These are phyloP conservation scores for Bucco capensis DNA, from an alignment of 2,113 vertebrate genomes.

Conservation along the genomic window DNA sequence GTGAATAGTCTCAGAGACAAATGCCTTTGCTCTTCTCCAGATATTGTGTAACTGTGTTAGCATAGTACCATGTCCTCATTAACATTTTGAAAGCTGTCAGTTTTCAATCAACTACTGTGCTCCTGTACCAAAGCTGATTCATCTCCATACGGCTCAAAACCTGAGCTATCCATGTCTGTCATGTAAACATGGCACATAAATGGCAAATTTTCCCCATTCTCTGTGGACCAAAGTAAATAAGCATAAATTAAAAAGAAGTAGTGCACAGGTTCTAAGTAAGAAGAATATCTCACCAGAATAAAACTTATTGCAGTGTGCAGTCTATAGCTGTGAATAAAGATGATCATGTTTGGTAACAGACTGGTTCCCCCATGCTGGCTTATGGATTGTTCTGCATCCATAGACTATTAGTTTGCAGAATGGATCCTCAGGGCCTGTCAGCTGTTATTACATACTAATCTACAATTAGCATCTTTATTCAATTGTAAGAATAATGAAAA, in stretches of 20 bases:
- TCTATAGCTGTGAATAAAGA: background rate
- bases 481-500: background rate
- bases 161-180: background rate
- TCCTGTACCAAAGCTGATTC: background rate
- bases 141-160: background rate
- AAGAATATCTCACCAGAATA: background rate
- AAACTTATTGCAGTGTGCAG: background rate
- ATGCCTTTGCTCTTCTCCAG: background rate
- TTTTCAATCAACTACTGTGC: background rate
- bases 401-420: background rate
- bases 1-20: background rate
- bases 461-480: conserved; percentile 37
- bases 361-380: background rate
- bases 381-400: background rate
- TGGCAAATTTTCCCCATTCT: background rate
- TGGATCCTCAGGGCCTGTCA: background rate
- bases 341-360: background rate
- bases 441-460: conserved; percentile 12
- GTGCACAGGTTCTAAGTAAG: background rate
- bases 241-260: background rate
- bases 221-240: background rate
- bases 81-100: background rate
- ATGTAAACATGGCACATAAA: background rate
- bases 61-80: background rate
- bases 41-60: background rate